Evolutionary conservation across 2,797 vertebrate genomes (phyloP).

Genomic region (Antennarius maculatus): DNA sequence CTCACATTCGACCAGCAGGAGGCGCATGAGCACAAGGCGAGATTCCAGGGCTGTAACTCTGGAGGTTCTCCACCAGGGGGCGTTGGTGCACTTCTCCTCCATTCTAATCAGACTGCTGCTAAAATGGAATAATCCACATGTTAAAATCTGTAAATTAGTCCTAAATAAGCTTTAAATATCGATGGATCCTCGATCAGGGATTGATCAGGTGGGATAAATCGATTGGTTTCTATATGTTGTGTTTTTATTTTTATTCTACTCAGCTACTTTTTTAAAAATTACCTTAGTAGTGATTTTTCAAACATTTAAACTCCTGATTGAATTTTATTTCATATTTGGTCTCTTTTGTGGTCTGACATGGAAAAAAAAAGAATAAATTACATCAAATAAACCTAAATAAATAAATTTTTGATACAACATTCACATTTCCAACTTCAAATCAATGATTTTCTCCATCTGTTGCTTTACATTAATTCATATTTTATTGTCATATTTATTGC

Average conservation of each 20-base stretch:
- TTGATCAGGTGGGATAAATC: too few relatives aligned
- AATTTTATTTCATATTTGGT: neutral
- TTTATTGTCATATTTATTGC: too few relatives aligned
- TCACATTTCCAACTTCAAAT: too few relatives aligned
- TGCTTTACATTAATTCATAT: too few relatives aligned
- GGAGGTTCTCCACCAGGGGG: constrained; percentile 45
- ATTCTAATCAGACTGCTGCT: too few relatives aligned
- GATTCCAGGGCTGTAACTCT: constrained; percentile 15
- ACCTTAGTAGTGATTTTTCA: neutral
- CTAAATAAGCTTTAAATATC: neutral
- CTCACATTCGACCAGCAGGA: constrained; percentile 43
- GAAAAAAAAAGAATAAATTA: neutral
- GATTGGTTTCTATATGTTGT: too few relatives aligned
- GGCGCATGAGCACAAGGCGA: constrained; percentile 25
- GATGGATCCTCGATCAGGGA: neutral
- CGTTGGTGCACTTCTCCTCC: constrained; percentile 48
- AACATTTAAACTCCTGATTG: neutral
- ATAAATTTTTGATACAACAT: too few relatives aligned
- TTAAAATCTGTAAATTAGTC: neutral
- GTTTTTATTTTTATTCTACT: neutral
- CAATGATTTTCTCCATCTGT: too few relatives aligned
- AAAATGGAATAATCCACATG: too few relatives aligned
- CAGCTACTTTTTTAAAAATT: neutral
- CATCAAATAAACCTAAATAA: neutral
- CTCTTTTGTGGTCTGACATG: too few relatives aligned